phyloP scores from a whole-genome alignment of 2,797 vertebrate species.

The Parambassis ranga region DNA sequence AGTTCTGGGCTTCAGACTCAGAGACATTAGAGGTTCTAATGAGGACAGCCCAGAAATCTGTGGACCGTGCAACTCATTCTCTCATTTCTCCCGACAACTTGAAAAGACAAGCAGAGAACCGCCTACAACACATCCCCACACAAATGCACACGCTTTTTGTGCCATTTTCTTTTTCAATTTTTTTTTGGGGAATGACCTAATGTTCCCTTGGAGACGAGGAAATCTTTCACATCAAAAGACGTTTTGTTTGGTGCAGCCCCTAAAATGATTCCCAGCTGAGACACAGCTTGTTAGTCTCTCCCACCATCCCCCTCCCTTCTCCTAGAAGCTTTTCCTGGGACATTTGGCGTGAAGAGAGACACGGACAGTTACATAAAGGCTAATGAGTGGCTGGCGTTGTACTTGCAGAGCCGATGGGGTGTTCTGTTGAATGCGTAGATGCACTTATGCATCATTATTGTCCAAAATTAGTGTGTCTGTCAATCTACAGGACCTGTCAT shows the following conservation, averaged over 20 bases:
- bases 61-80: conserved; percentile 33
- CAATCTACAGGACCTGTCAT: conserved; percentile 61
- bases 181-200: conserved; percentile 45
- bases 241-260: conserved; percentile 56
- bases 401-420: conserved; percentile 50
- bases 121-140: conserved; percentile 38
- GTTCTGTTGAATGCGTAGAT: conserved; percentile 29
- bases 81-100: conserved; percentile 46
- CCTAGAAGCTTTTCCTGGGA: conserved; percentile 49
- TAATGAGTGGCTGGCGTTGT: conserved; percentile 64
- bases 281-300: conserved; percentile 39
- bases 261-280: conserved; percentile 55
- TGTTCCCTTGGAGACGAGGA: conserved; percentile 54
- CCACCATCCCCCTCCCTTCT: not conserved
- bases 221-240: conserved; percentile 65
- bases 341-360: conserved; percentile 53
- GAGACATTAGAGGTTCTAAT: conserved; percentile 51
- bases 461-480: conserved; percentile 62
- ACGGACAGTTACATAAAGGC: conserved; percentile 55
- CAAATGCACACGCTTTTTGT: conserved; percentile 53
- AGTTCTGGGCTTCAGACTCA: conserved; percentile 22
- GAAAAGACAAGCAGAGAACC: conserved; percentile 50
- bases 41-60: conserved; percentile 47
- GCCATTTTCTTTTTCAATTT: conserved; percentile 39
- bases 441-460: conserved; percentile 43